Base-by-base conservation (phyloP, 2,888 invertebrate genomes). In the Orthosia incerta region DNA sequence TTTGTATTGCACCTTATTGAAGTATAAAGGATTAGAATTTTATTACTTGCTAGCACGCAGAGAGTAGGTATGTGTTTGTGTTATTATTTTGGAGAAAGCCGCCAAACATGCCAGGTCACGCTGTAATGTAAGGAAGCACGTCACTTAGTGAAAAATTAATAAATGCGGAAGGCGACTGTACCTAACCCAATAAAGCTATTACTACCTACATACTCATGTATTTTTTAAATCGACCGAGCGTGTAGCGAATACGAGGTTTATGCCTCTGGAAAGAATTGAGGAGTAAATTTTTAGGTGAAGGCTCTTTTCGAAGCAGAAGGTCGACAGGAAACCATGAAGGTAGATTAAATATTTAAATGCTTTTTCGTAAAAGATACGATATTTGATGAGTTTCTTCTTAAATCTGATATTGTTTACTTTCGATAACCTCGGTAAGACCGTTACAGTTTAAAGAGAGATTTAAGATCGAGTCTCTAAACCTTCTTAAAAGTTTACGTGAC, bases 71-170 rank as follows among this genome's bases (percentile, higher is more conserved):
- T 76, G 69, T 79, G 74, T 76, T 78, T 71, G 46, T 71, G 46
- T 74, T 76, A 76, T 77, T 79, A 76, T 77, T 74, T 68, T 74
- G 69, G 77, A 65, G 73, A 83, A 83, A 66, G 63, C 20, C 20
- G 64, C 31, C 64, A 68, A 81, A 76, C 76, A 79, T 76, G 83
- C 81, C 61, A 76, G 77, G 79, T 81, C 83, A 79, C 74, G 76
- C 46, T 60, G 76, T 80, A 76, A 85, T 82, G 75, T 84, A 76
- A 67, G 65, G 71, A 70, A 83, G 79, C 86, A 86, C 87, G 87
- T 83, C 67, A 86, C 73, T 67, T 69, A 68, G 45, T 76, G 66
- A 83, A 85, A 83, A 74, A 77, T 73, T 76, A 39, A 85, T 85
- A 87, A 72, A 72, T 76, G 64, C 76, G 64, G 72, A 80, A 75